A percentile compares a stretch with the other conserved stretches of the same genome.
Conservation (phyloP, 2,888 invertebrate species). For the Hofmannophila pseudospretella region DNA sequence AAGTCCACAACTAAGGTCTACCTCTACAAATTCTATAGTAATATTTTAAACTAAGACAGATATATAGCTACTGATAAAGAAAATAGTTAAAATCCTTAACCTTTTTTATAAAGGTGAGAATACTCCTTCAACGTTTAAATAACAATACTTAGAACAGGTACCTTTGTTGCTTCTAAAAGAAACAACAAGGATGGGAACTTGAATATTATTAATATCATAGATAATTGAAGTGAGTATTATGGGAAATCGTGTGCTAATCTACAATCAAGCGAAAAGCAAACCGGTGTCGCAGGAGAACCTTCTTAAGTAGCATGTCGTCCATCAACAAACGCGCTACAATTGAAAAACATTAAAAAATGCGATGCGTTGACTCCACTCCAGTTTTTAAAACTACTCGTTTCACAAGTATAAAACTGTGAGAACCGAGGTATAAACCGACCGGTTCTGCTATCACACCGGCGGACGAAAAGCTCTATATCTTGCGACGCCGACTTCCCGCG, state of each 20-base stretch:
- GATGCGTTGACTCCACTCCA: slow-evolving; percentile 72
- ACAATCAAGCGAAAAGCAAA: slow-evolving; percentile 21
- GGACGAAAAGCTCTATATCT: slow-evolving; percentile 44
- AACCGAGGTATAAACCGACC: slow-evolving; percentile 62
- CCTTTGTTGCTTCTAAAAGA: too few relatives aligned
- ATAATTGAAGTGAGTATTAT: not conserved
- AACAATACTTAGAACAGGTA: too few relatives aligned
- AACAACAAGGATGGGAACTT: too few relatives aligned
- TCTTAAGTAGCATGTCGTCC: slow-evolving; percentile 29
- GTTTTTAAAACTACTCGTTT: slow-evolving; percentile 74
- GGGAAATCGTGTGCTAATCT: not conserved
- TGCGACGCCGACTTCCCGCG: slow-evolving; percentile 39
- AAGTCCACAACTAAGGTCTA: too few relatives aligned
- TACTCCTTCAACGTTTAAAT: not conserved
- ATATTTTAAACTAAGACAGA: too few relatives aligned
- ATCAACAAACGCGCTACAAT: slow-evolving; percentile 55
- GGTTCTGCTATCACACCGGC: slow-evolving; percentile 32
- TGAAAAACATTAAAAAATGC: slow-evolving; percentile 69
- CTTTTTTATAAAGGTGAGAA: not conserved
- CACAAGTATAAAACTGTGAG: slow-evolving; percentile 71
- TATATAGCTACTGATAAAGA: too few relatives aligned
- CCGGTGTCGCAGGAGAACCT: slow-evolving; percentile 31
- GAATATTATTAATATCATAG: too few relatives aligned
- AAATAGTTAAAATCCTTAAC: too few relatives aligned
- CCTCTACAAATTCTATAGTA: too few relatives aligned